Base-by-base conservation (phyloP, 2,888 invertebrate species). In the Nephrocerus scutellatus region DNA sequence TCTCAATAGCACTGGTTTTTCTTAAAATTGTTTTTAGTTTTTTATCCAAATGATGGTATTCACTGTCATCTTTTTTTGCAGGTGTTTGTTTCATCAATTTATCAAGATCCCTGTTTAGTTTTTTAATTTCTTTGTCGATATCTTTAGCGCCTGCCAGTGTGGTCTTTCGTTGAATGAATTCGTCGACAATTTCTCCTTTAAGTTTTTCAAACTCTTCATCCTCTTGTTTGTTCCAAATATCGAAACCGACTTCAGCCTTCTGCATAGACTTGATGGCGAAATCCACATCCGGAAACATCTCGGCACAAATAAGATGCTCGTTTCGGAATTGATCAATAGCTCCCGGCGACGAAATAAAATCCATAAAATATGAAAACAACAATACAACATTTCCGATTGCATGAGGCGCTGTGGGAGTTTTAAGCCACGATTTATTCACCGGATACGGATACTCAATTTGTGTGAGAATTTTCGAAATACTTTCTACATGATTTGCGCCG, bases 351-450 rank as follows among this genome's bases (percentile, higher is more conserved):
- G 57, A 53, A 2, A 56, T 55, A 46, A 67, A 59, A 19, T 63
- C 60, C 49, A 58, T 56, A 3, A 68, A 52, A 43, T 60, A 68
- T 12, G 60, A 59, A 0, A 68, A 48, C 15, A 68, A 36, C 10
- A 62, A 49, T 8, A 68, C 55, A 0, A 63, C 57, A 51, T 64
- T 62, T 5, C 60, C 60, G 34, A 64, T 62, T 1, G 67, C 62
- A 36, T 65, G 63, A 14, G 62, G 60, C 1, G 66, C 62, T 29
- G 58, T 63, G 1, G 67, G 67, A 5, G 68, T 66, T 47, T 64
- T 62, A 6, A 68, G 42, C 58, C 65, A 66, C 0, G 68, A 68
- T 39, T 68, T 68, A 31, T 59, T 65, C 1, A 67, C 45, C 5
- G 54, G 56, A 44, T 60, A 54, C 1, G 68, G 68, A 52, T 66